phyloP scores from a whole-genome alignment of 1,140 invertebrate genomes.

The Palaemon carinicauda region DNA sequence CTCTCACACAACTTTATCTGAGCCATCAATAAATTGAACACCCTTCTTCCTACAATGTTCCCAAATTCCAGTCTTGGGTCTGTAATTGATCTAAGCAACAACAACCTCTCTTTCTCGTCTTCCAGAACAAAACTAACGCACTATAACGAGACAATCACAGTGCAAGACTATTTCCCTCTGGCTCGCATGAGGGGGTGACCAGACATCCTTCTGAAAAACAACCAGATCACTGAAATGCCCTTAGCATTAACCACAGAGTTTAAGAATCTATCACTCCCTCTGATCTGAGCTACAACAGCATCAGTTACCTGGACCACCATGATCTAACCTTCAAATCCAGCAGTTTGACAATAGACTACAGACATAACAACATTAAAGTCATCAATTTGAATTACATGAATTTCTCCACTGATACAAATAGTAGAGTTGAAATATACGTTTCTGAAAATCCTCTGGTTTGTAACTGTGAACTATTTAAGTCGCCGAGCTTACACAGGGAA shows the following conservation, averaged over 20 bases:
- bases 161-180: constrained; percentile 32
- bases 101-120: constrained; percentile 42
- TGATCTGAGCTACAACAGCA: constrained; percentile 47
- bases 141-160: neutral
- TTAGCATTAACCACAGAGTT: constrained; percentile 25
- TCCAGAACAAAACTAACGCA: neutral
- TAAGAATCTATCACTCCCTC: neutral
- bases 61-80: constrained; percentile 54
- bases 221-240: constrained; percentile 23
- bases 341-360: constrained; percentile 66
- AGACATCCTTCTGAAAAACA: constrained; percentile 7
- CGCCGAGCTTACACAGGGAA: constrained; percentile 67
- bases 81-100: constrained; percentile 61
- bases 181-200: constrained; percentile 17
- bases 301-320: constrained; percentile 22
- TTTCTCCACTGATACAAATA: constrained; percentile 38
- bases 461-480: constrained; percentile 70
- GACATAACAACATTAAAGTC: constrained; percentile 68
- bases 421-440: constrained; percentile 54
- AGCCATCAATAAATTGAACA: constrained; percentile 68
- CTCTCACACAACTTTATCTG: constrained; percentile 62
- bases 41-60: constrained; percentile 53
- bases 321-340: constrained; percentile 61
- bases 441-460: constrained; percentile 74
- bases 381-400: constrained; percentile 64